Evolutionary conservation across 2,797 vertebrate species (phyloP).

Genomic region (Oreochromis mossambicus): DNA sequence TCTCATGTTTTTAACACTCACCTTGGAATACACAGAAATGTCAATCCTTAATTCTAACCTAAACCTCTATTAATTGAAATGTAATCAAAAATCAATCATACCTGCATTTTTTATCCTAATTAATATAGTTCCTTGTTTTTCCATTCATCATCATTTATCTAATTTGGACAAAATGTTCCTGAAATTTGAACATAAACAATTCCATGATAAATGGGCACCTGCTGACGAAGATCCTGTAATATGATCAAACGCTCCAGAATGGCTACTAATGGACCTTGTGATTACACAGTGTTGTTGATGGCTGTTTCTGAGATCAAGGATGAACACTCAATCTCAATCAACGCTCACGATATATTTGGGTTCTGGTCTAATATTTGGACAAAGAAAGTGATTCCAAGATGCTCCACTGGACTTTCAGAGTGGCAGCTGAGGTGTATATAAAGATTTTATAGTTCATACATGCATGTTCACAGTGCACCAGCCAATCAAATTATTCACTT

Average conservation of each 20-base stretch:
- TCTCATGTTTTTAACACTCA: neutral
- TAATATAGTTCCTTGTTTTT: neutral
- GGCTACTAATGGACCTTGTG: neutral
- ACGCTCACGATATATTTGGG: neutral
- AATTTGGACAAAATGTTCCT: neutral
- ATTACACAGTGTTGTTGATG: neutral
- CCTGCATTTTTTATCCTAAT: neutral
- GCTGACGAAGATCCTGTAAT: neutral
- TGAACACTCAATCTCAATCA: neutral
- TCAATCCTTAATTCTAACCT: neutral
- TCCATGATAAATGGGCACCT: neutral
- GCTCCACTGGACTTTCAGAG: neutral
- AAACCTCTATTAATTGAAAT: neutral
- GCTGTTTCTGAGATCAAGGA: neutral
- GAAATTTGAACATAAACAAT: neutral
- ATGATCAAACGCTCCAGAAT: neutral
- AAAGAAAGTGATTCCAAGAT: neutral
- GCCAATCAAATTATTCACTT: neutral
- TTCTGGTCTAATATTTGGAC: neutral
- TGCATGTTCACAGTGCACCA: neutral
- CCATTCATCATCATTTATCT: neutral
- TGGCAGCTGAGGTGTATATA: neutral
- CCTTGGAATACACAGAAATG: neutral
- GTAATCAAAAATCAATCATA: neutral
- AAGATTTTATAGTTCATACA: neutral